Evolutionary conservation across 2,113 vertebrate species (phyloP).

Genomic region (Lasiurus cinereus): DNA sequence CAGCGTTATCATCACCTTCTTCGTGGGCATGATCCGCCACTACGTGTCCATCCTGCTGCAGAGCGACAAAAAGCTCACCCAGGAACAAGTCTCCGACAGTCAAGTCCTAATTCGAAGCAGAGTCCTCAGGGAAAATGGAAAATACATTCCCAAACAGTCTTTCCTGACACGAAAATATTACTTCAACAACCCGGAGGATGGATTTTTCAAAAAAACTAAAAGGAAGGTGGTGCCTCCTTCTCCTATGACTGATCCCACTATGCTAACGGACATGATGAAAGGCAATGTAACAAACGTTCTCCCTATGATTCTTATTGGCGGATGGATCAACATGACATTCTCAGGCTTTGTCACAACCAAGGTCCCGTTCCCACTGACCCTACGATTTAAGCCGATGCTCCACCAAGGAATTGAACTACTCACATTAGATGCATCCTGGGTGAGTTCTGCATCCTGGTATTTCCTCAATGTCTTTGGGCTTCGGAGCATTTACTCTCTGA

Average conservation of each 20-base stretch:
- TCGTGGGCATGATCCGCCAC: conserved; percentile 98
- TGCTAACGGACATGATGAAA: conserved; percentile 99
- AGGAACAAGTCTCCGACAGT: conserved; percentile 99
- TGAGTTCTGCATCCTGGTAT: conserved; percentile 99
- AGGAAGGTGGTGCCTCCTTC: conserved; percentile 99
- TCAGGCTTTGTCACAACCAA: conserved; percentile 99
- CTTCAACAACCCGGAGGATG: conserved; percentile 99
- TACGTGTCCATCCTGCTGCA: conserved; percentile 98
- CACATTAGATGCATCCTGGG: conserved; percentile 98
- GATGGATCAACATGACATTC: conserved; percentile 99
- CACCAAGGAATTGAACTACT: conserved; percentile 99
- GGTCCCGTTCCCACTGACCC: conserved; percentile 96
- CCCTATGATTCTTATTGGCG: conserved; percentile 99
- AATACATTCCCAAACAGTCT: no score
- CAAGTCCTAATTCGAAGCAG: no score
- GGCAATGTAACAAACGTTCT: conserved; percentile 99
- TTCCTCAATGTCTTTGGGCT: conserved; percentile 99
- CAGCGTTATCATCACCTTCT: conserved; percentile 98
- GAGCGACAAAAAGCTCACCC: conserved; percentile 97
- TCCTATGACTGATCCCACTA: conserved; percentile 99
- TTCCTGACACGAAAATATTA: conserved; percentile 98
- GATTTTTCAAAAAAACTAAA: conserved; percentile 99
- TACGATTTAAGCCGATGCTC: conserved; percentile 98
- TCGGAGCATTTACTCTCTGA: conserved; percentile 98
- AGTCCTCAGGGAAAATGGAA: no score